These are phyloP conservation scores for Chitala chitala DNA, from an alignment of 2,113 vertebrate species.

Conservation along the genomic window DNA sequence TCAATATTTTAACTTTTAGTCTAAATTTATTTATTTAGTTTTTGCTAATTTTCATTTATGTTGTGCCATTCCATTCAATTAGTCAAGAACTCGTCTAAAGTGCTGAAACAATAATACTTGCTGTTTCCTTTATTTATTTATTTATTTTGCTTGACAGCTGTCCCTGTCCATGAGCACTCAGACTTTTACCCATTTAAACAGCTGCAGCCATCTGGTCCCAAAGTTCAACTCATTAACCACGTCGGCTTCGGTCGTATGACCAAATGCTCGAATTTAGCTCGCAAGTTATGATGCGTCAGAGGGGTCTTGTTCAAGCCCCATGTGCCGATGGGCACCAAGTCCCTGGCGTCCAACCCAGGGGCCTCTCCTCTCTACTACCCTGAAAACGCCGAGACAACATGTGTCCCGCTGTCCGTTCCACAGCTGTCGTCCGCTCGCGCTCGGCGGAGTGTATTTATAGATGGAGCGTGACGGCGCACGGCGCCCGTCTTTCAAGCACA, in stretches of 20 bases:
- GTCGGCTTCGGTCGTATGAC: not conserved
- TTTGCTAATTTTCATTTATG: not conserved
- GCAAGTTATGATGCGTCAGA: not conserved
- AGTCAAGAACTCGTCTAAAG: too few relatives aligned
- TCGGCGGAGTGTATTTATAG: constrained; percentile 68
- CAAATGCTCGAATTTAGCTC: not conserved
- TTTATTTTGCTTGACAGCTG: not conserved
- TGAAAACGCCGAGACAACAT: constrained; percentile 47
- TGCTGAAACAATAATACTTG: too few relatives aligned
- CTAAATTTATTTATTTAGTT: not conserved
- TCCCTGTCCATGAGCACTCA: not conserved
- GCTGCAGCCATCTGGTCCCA: not conserved
- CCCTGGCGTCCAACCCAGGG: not conserved
- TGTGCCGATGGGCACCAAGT: not conserved
- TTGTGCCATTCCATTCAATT: too few relatives aligned
- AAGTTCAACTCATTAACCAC: not conserved
- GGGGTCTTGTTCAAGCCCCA: not conserved
- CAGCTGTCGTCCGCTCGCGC: constrained; percentile 68
- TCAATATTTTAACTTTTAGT: not conserved
- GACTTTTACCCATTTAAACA: not conserved
- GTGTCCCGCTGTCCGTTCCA: constrained; percentile 59
- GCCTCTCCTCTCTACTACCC: constrained; percentile 40
- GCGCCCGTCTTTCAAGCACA: constrained; percentile 60
- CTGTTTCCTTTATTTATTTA: too few relatives aligned
- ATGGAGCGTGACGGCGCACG: constrained; percentile 58